Evolutionary conservation across 1,140 invertebrate species (phyloP).

Genomic region (Drosophila tristis): DNA sequence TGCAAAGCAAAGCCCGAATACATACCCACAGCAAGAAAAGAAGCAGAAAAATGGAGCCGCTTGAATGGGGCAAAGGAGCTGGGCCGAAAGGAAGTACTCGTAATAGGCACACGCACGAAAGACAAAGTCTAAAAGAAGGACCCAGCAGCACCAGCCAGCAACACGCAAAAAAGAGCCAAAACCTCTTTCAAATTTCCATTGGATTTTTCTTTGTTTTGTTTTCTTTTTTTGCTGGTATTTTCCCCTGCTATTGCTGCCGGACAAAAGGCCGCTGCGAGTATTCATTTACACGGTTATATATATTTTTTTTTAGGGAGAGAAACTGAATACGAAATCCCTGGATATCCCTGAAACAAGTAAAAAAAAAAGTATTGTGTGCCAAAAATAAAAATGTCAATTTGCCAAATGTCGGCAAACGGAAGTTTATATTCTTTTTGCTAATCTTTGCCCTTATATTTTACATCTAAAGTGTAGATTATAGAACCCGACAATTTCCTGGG

Average conservation of each 20-base stretch:
- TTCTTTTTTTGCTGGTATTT: slow-evolving; percentile 1
- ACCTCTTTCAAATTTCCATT: slow-evolving; percentile 46
- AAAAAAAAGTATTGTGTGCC: slow-evolving; percentile 62
- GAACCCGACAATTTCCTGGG: too few species aligned
- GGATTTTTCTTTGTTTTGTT: slow-evolving; percentile 42
- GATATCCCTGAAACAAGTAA: slow-evolving; percentile 42
- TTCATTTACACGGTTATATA: slow-evolving; percentile 32
- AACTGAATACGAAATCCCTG: slow-evolving; percentile 28
- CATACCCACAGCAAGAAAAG: background rate
- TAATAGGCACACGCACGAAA: slow-evolving; percentile 71
- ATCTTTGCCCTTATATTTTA: too few species aligned
- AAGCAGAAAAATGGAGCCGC: slow-evolving; percentile 9
- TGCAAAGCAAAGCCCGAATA: slow-evolving; percentile 46
- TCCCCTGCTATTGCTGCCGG: background rate
- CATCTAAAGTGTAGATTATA: too few species aligned
- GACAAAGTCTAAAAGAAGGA: slow-evolving; percentile 44
- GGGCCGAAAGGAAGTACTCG: slow-evolving; percentile 36
- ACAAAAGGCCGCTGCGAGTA: slow-evolving; percentile 37
- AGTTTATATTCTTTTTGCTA: slow-evolving; percentile 29
- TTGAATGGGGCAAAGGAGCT: slow-evolving; percentile 23
- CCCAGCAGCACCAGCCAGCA: background rate
- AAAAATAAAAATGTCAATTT: slow-evolving; percentile 81
- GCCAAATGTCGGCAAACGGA: slow-evolving; percentile 72
- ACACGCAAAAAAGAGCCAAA: slow-evolving; percentile 3
- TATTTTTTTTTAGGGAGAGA: slow-evolving; percentile 3